phyloP scores from a whole-genome alignment of 2,888 invertebrate species.

The Dryomyza anilis region DNA sequence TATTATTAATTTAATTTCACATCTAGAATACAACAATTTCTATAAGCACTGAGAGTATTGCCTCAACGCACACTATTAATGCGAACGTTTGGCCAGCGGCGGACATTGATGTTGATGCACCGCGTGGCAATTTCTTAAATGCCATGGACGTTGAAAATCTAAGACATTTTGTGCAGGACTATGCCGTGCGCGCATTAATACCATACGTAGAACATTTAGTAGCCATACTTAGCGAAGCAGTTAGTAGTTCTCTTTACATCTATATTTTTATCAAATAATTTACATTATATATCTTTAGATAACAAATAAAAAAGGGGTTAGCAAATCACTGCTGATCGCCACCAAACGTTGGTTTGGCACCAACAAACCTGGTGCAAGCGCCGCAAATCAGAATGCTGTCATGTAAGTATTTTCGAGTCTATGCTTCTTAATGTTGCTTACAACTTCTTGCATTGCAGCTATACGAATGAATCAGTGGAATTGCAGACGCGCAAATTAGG shows the following conservation, averaged over 20 bases:
- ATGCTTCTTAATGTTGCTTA: no score
- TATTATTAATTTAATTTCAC: neutral
- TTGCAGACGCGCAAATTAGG: slow-evolving; percentile 90
- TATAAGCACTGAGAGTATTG: slow-evolving; percentile 67
- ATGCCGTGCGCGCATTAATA: slow-evolving; percentile 81
- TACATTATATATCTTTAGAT: slow-evolving; percentile 62
- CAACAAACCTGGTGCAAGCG: slow-evolving; percentile 79
- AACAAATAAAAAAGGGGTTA: slow-evolving; percentile 88
- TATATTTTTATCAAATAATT: neutral
- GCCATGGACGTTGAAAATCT: slow-evolving; percentile 84
- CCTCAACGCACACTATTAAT: slow-evolving; percentile 61
- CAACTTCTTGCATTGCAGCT: slow-evolving; percentile 62
- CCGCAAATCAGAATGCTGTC: slow-evolving; percentile 74
- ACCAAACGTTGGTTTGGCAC: slow-evolving; percentile 96
- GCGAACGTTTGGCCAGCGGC: slow-evolving; percentile 66
- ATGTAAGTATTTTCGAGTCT: slow-evolving; percentile 83
- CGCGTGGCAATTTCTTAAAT: slow-evolving; percentile 78
- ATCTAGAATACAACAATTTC: slow-evolving; percentile 58
- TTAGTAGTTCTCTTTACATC: slow-evolving; percentile 60
- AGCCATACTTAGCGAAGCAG: slow-evolving; percentile 75
- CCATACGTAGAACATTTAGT: slow-evolving; percentile 93
- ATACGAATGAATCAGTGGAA: slow-evolving; percentile 84
- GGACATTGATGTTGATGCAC: slow-evolving; percentile 64
- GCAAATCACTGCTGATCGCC: slow-evolving; percentile 89
- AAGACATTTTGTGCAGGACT: slow-evolving; percentile 84